These are phyloP conservation scores for Craniophora ligustri DNA, from an alignment of 2,888 invertebrate species.

Conservation along the genomic window DNA sequence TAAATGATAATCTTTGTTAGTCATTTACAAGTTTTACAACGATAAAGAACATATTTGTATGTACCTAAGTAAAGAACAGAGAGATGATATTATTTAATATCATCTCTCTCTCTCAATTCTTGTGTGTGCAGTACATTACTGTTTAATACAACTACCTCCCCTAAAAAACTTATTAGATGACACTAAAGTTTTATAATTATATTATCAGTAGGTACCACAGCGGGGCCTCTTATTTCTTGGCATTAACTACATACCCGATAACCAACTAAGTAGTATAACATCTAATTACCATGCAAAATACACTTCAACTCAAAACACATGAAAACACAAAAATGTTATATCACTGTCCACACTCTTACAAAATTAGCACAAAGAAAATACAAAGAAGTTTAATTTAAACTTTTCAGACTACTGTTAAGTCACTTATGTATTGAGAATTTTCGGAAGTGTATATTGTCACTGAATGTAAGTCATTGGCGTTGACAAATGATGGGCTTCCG, in stretches of 20 bases:
- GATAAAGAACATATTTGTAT: conserved; percentile 12
- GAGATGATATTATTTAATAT: too few species aligned
- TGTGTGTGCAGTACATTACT: too few species aligned
- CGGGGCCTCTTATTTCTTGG: conserved; percentile 61
- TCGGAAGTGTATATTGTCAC: conserved; percentile 36
- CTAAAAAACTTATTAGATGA: conserved; percentile 19
- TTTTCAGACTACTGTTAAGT: conserved; percentile 4
- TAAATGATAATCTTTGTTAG: conserved; percentile 22
- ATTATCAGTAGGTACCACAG: background rate
- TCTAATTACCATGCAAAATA: conserved; percentile 74
- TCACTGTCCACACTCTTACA: conserved; percentile 37
- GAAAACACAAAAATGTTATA: conserved; percentile 44
- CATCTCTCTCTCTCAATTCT: too few species aligned
- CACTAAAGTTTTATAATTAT: background rate
- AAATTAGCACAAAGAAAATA: conserved; percentile 13
- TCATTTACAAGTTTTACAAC: conserved; percentile 22
- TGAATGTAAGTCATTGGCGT: conserved; percentile 39
- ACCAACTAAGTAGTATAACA: conserved; percentile 62
- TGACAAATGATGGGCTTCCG: conserved; percentile 71
- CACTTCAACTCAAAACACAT: conserved; percentile 60
- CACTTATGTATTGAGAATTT: conserved; percentile 26
- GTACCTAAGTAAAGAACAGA: conserved; percentile 2
- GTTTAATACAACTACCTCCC: too few species aligned
- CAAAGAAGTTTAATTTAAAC: conserved; percentile 9
- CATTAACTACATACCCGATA: conserved; percentile 74